phyloP scores from a whole-genome alignment of 2,797 vertebrate species.

The Sarcoramphus papa region DNA sequence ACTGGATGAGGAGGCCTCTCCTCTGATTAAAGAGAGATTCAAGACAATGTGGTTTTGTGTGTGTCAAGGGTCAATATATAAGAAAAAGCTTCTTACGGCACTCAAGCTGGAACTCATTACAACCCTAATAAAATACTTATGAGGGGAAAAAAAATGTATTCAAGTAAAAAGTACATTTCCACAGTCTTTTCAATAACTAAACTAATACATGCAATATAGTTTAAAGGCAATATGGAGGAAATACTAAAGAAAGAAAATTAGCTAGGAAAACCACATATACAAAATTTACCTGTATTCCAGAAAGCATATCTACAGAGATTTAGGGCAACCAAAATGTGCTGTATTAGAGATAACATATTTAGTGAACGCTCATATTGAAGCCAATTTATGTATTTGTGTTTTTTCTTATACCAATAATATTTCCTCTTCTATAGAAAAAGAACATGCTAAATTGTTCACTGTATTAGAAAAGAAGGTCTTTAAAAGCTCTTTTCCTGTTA shows the following conservation, averaged over 20 bases:
- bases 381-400: not conserved
- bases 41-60: constrained; percentile 58
- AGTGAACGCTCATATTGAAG: not conserved
- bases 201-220: constrained; percentile 2
- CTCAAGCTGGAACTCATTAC: constrained; percentile 80
- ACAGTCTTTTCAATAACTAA: constrained; percentile 48
- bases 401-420: not conserved
- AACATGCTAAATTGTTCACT: not conserved
- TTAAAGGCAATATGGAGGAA: constrained; percentile 9
- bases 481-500: not conserved
- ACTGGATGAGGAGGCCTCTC: constrained; percentile 2
- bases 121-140: constrained; percentile 74
- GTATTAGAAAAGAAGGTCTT: not conserved
- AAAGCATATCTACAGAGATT: not conserved
- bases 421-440: not conserved
- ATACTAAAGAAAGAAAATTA: constrained; percentile 36
- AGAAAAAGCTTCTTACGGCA: constrained; percentile 75
- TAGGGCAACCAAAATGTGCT: not conserved
- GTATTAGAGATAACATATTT: not conserved
- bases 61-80: constrained; percentile 81
- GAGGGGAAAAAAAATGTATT: constrained; percentile 19
- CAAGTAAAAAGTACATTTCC: constrained; percentile 22
- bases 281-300: not conserved
- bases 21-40: constrained; percentile 53
- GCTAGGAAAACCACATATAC: not conserved